Evolutionary conservation across 2,888 invertebrate genomes (phyloP).

Genomic region (Torymus auratus): DNA sequence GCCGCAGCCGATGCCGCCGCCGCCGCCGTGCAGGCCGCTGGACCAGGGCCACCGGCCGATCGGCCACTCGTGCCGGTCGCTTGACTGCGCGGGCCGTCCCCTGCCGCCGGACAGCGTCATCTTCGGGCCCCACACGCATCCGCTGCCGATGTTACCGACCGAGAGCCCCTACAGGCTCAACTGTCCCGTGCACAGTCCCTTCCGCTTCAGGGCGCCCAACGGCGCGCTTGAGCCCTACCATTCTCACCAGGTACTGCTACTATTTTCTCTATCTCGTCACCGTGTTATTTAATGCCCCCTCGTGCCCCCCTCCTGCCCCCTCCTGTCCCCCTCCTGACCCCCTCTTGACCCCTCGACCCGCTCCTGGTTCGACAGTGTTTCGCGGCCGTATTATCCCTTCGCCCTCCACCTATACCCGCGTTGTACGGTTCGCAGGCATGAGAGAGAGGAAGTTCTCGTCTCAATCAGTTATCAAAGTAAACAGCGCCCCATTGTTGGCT

Average conservation of each 20-base stretch:
- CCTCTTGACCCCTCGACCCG: not conserved
- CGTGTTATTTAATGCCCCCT: not conserved
- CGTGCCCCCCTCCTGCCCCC: not conserved
- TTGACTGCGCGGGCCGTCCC: slow-evolving; percentile 62
- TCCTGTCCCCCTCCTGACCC: too few relatives aligned
- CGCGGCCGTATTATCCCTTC: not conserved
- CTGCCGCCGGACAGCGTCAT: slow-evolving; percentile 77
- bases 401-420: too few relatives aligned
- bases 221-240: slow-evolving; percentile 77
- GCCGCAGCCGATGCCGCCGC: slow-evolving; percentile 55
- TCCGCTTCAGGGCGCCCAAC: slow-evolving; percentile 81
- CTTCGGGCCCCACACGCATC: slow-evolving; percentile 78
- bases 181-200: slow-evolving; percentile 87
- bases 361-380: not conserved
- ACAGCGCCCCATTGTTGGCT: slow-evolving; percentile 16
- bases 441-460: not conserved
- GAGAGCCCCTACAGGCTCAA: slow-evolving; percentile 79
- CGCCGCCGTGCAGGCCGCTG: slow-evolving; percentile 69
- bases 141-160: slow-evolving; percentile 78
- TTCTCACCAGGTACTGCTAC: slow-evolving; percentile 70
- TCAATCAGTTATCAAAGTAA: slow-evolving; percentile 11
- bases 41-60: slow-evolving; percentile 68
- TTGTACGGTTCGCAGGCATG: too few relatives aligned
- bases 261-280: not conserved
- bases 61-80: slow-evolving; percentile 54